phyloP scores from a whole-genome alignment of 1,140 invertebrate genomes.

The Lysiphlebus fabarum region DNA sequence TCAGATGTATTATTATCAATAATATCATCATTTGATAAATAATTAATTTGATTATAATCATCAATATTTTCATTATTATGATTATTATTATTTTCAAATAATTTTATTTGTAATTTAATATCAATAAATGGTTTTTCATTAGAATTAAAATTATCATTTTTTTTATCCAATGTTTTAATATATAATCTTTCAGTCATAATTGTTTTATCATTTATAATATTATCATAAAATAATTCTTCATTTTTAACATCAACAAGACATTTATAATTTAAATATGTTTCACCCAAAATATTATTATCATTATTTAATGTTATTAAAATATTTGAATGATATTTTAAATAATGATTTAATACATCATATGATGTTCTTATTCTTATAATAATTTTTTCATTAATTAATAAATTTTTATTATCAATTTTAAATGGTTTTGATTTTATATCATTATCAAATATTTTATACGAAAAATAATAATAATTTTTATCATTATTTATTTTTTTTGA shows the following conservation, averaged over 20 bases:
- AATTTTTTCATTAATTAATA: slow-evolving; percentile 44
- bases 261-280: slow-evolving; percentile 41
- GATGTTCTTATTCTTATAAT: slow-evolving; percentile 46
- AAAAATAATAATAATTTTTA: slow-evolving; percentile 30
- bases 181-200: slow-evolving; percentile 40
- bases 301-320: slow-evolving; percentile 41
- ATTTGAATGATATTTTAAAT: slow-evolving; percentile 40
- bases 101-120: slow-evolving; percentile 37
- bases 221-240: slow-evolving; percentile 37
- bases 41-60: slow-evolving; percentile 8
- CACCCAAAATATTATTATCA: slow-evolving; percentile 35
- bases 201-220: slow-evolving; percentile 28
- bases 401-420: slow-evolving; percentile 28
- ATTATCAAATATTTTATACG: slow-evolving; percentile 44
- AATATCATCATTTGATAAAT: slow-evolving; percentile 8
- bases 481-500: slow-evolving; percentile 25
- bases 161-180: slow-evolving; percentile 27
- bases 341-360: slow-evolving; percentile 39
- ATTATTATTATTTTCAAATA: slow-evolving; percentile 30
- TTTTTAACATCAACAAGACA: slow-evolving; percentile 35
- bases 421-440: slow-evolving; percentile 42
- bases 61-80: slow-evolving; percentile 18
- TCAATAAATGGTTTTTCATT: slow-evolving; percentile 23
- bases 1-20: slow-evolving; percentile 9
- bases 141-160: slow-evolving; percentile 20